phyloP scores from a whole-genome alignment of 2,797 vertebrate genomes.

The Spinibarbus caldwelli region DNA sequence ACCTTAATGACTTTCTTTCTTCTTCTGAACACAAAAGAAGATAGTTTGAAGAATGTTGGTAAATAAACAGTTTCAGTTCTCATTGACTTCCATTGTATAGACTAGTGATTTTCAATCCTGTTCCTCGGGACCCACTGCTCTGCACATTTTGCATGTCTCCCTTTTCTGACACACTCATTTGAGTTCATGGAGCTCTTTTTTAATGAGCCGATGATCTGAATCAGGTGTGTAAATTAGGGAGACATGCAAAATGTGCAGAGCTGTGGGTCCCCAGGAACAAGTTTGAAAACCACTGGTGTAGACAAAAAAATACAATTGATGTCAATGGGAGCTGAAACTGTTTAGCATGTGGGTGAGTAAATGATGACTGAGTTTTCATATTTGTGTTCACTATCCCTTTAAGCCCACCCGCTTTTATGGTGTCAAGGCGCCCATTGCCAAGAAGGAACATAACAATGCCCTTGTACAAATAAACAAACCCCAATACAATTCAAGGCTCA shows the following conservation, averaged over 20 bases:
- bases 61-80: background rate
- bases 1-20: background rate
- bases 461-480: constrained; percentile 65
- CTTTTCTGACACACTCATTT: no score
- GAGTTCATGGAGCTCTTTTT: no score
- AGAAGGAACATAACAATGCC: constrained; percentile 20
- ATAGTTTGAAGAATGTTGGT: background rate
- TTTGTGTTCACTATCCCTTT: background rate
- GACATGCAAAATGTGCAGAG: no score
- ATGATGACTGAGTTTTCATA: background rate
- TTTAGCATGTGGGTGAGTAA: background rate
- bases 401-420: constrained; percentile 25
- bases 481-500: constrained; percentile 31
- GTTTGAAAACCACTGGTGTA: no score
- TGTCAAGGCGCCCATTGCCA: background rate
- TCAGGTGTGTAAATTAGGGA: no score
- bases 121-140: no score
- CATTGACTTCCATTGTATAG: background rate
- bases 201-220: no score
- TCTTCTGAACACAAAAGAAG: background rate
- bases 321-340: background rate
- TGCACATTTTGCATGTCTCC: no score
- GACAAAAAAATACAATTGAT: background rate
- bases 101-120: no score
- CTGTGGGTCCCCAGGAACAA: no score